Percentiles rank a stretch among this genome's conserved stretches.
These are phyloP conservation scores for Zosterops japonicus DNA, from an alignment of 2,113 vertebrate genomes.

Conservation along the genomic window DNA sequence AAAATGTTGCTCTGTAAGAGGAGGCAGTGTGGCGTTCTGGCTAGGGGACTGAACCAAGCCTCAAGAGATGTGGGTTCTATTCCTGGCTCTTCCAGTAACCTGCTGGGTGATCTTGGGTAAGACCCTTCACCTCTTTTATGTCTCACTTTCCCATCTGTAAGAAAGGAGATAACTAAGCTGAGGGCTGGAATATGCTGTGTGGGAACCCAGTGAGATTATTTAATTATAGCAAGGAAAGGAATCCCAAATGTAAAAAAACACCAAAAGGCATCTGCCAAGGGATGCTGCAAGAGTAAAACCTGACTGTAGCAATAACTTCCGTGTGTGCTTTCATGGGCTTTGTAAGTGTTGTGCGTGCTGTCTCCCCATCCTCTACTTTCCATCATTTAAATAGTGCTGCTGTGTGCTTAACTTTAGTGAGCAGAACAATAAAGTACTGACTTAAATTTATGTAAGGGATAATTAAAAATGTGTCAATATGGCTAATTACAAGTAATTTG, in stretches of 20 bases:
- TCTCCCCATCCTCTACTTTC: background rate
- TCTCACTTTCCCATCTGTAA: slow-evolving; percentile 42
- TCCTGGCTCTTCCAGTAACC: slow-evolving; percentile 55
- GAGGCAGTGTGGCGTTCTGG: slow-evolving; percentile 52
- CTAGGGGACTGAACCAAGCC: slow-evolving; percentile 59
- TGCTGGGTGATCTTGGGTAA: slow-evolving; percentile 47
- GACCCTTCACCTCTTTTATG: slow-evolving; percentile 46
- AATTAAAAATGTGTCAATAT: background rate
- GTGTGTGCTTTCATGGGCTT: background rate
- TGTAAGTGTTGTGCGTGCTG: background rate
- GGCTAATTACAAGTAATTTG: background rate
- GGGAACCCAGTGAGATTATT: background rate
- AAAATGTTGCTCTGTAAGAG: slow-evolving; percentile 61
- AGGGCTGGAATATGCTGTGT: slow-evolving; percentile 5
- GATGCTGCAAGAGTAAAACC: background rate
- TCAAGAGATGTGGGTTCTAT: slow-evolving; percentile 46
- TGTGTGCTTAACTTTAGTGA: background rate
- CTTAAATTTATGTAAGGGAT: background rate
- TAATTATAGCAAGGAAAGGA: background rate
- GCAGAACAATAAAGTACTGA: background rate
- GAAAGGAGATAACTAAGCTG: slow-evolving; percentile 8
- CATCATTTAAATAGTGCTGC: background rate
- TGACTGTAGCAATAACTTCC: background rate
- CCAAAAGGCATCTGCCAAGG: background rate
- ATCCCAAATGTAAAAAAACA: background rate